phyloP scores from a whole-genome alignment of 2,888 invertebrate genomes.

The Heliconius hortense region DNA sequence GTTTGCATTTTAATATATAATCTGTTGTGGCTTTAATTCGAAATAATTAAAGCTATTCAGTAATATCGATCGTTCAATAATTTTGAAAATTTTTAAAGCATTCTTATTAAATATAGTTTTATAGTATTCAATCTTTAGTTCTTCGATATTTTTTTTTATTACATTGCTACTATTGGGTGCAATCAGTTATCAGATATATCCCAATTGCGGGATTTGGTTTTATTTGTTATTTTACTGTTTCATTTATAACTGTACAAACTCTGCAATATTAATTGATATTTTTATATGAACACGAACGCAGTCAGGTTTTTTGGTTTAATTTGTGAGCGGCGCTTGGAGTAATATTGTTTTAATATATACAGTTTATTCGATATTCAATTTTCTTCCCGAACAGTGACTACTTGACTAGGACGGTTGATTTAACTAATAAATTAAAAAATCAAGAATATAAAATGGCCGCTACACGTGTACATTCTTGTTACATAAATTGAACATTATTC shows the following conservation, averaged over 20 bases:
- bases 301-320: neutral
- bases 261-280: neutral
- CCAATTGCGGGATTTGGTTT: neutral
- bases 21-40: too few relatives aligned
- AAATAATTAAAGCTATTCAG: too few relatives aligned
- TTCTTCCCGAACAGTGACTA: neutral
- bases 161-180: neutral
- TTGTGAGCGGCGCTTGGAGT: neutral
- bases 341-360: neutral
- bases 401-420: neutral
- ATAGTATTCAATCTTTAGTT: neutral
- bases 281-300: neutral
- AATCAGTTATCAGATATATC: neutral
- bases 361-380: neutral
- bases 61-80: too few relatives aligned
- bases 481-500: conserved; percentile 11
- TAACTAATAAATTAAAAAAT: conserved; percentile 3
- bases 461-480: conserved; percentile 15
- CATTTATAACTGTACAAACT: too few relatives aligned
- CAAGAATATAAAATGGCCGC: neutral
- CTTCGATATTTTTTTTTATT: neutral
- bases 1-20: too few relatives aligned
- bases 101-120: neutral
- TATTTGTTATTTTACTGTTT: too few relatives aligned
- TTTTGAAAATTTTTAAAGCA: too few relatives aligned